Conservation (phyloP, 2,797 vertebrate genomes). For the Cyprinodon diabolis region DNA sequence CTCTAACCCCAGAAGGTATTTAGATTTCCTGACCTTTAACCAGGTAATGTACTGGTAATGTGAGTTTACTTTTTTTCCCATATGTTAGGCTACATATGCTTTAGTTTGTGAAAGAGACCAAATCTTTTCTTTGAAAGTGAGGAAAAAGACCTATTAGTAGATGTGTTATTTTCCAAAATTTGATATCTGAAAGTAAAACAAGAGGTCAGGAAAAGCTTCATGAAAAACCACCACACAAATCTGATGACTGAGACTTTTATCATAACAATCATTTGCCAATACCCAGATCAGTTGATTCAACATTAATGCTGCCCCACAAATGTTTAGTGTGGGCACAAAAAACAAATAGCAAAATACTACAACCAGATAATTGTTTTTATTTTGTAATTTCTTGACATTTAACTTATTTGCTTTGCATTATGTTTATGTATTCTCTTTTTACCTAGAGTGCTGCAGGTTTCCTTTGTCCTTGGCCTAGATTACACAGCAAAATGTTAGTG, state of each 20-base stretch:
- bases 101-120: neutral
- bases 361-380: neutral
- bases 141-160: neutral
- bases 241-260: neutral
- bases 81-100: neutral
- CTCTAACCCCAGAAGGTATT: constrained; percentile 6
- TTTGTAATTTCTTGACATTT: neutral
- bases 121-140: neutral
- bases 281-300: neutral
- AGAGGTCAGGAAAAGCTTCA: neutral
- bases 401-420: neutral
- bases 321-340: neutral
- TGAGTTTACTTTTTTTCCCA: neutral
- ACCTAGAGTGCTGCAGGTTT: neutral
- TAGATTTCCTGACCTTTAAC: neutral
- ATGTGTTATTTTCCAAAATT: neutral
- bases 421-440: neutral
- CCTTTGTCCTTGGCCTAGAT: neutral
- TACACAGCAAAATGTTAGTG: neutral
- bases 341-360: neutral
- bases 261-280: neutral
- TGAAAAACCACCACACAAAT: neutral
- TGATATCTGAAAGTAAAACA: constrained; percentile 1
- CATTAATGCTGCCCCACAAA: neutral
- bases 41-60: constrained; percentile 12